A percentile compares a stretch with the other conserved stretches of the same genome.
phyloP scores from a whole-genome alignment of 2,888 invertebrate species.

The Endomychus coccineus region DNA sequence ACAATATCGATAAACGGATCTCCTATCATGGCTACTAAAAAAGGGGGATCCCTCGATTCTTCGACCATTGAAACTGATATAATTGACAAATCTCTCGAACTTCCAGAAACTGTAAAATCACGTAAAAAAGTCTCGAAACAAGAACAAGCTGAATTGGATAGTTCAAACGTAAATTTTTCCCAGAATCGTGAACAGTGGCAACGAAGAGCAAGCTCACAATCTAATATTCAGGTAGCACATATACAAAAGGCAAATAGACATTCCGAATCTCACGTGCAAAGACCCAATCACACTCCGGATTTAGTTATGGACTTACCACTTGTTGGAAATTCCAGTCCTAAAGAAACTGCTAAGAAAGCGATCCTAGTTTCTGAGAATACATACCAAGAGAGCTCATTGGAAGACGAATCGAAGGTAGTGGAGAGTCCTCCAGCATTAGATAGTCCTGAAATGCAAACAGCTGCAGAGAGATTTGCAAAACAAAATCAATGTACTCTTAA shows the following conservation, averaged over 20 bases:
- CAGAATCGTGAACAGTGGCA: conserved; percentile 57
- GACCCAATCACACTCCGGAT: conserved; percentile 63
- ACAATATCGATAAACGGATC: conserved; percentile 30
- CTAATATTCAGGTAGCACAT: conserved; percentile 34
- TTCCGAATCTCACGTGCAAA: conserved; percentile 38
- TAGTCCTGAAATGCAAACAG: conserved; percentile 62
- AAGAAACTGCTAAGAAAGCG: conserved; percentile 38
- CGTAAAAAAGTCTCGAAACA: conserved; percentile 20
- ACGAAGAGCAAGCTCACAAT: conserved; percentile 51
- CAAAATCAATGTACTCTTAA: conserved; percentile 72
- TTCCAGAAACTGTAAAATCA: conserved; percentile 11
- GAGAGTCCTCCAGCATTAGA: conserved; percentile 43
- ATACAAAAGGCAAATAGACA: conserved; percentile 32
- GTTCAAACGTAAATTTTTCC: conserved; percentile 44
- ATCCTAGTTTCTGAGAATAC: conserved; percentile 35
- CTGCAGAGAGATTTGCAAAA: conserved; percentile 70
- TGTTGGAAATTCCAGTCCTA: conserved; percentile 39
- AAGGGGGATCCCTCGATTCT: background rate
- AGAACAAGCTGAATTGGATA: conserved; percentile 32
- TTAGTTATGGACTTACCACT: conserved; percentile 78
- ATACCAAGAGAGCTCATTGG: conserved; percentile 33
- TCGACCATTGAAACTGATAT: conserved; percentile 4
- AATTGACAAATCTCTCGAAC: background rate
- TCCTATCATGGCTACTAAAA: conserved; percentile 12
- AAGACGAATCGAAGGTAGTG: conserved; percentile 26